A percentile compares a stretch with the other conserved stretches of the same genome.
Conservation (phyloP, 2,113 vertebrate species). For the Microtus oregoni region DNA sequence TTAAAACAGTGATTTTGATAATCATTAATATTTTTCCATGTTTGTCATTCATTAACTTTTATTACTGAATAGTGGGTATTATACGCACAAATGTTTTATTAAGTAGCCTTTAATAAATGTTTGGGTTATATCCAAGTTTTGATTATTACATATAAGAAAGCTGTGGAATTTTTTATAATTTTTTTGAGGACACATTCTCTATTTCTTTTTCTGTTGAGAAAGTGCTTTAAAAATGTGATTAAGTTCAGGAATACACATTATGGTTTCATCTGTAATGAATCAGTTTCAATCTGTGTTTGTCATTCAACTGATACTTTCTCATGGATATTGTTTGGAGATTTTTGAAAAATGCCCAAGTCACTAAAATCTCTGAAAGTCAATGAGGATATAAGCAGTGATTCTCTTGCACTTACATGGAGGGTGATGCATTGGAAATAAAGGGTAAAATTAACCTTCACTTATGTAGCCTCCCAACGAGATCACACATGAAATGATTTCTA, state of each 20-base stretch:
- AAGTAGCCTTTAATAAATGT: neutral
- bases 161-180: neutral
- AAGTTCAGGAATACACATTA: neutral
- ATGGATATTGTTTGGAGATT: neutral
- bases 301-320: neutral
- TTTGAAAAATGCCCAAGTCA: neutral
- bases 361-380: neutral
- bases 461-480: neutral
- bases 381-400: neutral
- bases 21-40: neutral
- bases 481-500: slow-evolving; percentile 2
- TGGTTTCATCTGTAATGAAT: neutral
- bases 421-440: neutral
- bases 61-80: neutral
- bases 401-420: neutral
- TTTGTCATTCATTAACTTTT: neutral
- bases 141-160: neutral
- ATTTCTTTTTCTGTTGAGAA: neutral
- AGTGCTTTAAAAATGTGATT: neutral
- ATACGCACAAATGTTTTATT: neutral
- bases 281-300: neutral
- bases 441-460: neutral
- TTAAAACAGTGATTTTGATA: neutral
- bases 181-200: neutral
- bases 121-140: neutral